Base-by-base conservation (phyloP, 2,113 vertebrate genomes). In the Haemorhous mexicanus region DNA sequence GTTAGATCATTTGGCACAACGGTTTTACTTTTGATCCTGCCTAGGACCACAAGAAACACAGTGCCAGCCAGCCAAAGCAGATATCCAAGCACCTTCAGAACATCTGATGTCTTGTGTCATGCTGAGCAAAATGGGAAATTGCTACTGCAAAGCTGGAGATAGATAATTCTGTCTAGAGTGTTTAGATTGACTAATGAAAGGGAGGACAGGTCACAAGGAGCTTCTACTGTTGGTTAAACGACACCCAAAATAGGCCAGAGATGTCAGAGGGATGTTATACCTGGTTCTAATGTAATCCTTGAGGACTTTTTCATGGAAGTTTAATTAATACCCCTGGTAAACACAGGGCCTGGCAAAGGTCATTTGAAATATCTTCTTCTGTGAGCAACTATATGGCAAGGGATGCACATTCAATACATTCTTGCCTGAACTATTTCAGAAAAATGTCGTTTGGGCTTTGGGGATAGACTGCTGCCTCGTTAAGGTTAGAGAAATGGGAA, bases 371-470 rank as follows among this genome's bases (percentile, higher is more conserved):
- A 90, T 46, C 95, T 89, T 46, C 94, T 74, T 85, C 43, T 77
- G 76, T 66, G 95, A 84, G 73, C 59, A 86, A 63, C 79, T 95
- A 1, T 79, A 74, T 47, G 79, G 68, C 49, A 93, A 59, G 27
- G 56, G 69, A 56, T 62, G 78, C 46, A 33, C 80, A 58, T 90
- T 91, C 77, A 61, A 74, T 80, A 78, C 70, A 64, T 10, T 24
- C 80, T 85, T 90, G 73, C 55, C 85, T 84, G 78, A 90, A 72
- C 27, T 69, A 10, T 90, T 92, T 74, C 63, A 92, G 86, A 62
- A 94, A 96, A 94, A 62, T 84, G 85, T 93, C 66, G 41, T 70
- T 93, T 92, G 96, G 84, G 84, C 81, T 94, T 94, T 90, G 90
- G 91, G 85, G 49, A 79, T 74, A 46, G 67, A 63, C 68, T 92